Base-by-base conservation (phyloP, 1,140 invertebrate genomes). In the Sesamia nonagrioides region DNA sequence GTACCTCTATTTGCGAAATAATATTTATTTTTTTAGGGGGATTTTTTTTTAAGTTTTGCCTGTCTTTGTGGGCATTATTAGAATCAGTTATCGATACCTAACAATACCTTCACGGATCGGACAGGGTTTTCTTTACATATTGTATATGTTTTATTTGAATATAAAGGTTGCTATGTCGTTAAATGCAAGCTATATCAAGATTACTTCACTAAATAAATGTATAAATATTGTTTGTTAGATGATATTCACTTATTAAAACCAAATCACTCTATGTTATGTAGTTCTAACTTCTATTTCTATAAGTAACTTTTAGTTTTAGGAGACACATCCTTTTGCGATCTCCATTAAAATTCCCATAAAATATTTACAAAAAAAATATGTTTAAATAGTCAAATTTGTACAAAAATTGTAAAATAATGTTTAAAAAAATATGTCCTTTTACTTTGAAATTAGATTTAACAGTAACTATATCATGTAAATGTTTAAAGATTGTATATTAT, bases 251-350 rank as follows among this genome's bases (percentile, higher is more conserved):
- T 68, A 60, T 58, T 74, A 73, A 27, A 73, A 74, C 72, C 72
- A 74, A 74, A 74, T 74, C 72, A 74, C 72, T 60, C 40, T 72
- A 72, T 74, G 72, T 74, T 74, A 60, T 58, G 7, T 74, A 74
- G 72, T 74, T 74, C 17, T 74, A 74, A 74, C 48, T 5, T 72
- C 2, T 35, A 71, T 33, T 71, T 48, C 18, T 18, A 68, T 37
- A 37, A 61, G n/a, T 68, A 48, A 21, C 40, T 40, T 21, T 37
- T 17, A 42, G 60, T 63, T 63, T 40, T 63, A 63, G 60, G 37
- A 63, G 35, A 63, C 17, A 42, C 60, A 37, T 61, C 33, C 6
- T 17, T 37, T n/a, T 37, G 15, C 13, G 60, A 63, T 63, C 60
- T 63, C 60, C 56, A 58, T 1, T 58, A 33, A 13, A 21, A 6